Evolutionary conservation across 2,888 invertebrate genomes (phyloP).

Genomic region (Nomada ferruginata): DNA sequence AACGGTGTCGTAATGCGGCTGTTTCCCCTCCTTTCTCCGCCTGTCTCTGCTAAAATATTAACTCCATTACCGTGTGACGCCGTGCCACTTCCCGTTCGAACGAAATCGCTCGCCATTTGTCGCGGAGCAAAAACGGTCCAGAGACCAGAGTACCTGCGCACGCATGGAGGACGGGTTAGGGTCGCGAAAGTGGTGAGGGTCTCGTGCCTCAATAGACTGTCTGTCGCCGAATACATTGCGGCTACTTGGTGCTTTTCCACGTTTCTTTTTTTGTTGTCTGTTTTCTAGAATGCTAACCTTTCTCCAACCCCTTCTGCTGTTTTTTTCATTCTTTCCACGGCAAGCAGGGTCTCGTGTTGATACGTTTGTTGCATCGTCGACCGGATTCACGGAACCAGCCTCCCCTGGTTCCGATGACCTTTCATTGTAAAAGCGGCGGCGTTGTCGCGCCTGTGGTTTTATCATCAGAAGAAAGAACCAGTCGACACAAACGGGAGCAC

Average conservation of each 20-base stretch:
- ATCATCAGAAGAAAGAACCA: conserved; percentile 31
- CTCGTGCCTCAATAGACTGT: not conserved
- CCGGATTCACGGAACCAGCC: conserved; percentile 19
- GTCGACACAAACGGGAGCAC: conserved; percentile 40
- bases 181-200: not conserved
- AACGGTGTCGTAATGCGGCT: conserved; percentile 39
- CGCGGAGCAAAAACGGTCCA: conserved; percentile 26
- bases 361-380: conserved; percentile 28
- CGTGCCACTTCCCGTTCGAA: conserved; percentile 61
- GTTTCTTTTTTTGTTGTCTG: not conserved
- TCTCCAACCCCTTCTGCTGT: not conserved
- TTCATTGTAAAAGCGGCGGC: conserved; percentile 32
- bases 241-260: not conserved
- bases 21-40: not conserved
- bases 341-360: conserved; percentile 12
- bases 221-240: not conserved
- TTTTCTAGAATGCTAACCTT: not conserved
- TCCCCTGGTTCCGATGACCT: conserved; percentile 11
- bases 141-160: not conserved
- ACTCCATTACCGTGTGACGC: conserved; percentile 72
- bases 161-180: no score
- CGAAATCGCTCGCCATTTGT: conserved; percentile 71
- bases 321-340: not conserved
- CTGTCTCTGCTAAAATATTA: conserved; percentile 70
- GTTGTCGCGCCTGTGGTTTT: conserved; percentile 35